Conservation (phyloP, 2,797 vertebrate species). For the Phyllotis vaccarum region DNA sequence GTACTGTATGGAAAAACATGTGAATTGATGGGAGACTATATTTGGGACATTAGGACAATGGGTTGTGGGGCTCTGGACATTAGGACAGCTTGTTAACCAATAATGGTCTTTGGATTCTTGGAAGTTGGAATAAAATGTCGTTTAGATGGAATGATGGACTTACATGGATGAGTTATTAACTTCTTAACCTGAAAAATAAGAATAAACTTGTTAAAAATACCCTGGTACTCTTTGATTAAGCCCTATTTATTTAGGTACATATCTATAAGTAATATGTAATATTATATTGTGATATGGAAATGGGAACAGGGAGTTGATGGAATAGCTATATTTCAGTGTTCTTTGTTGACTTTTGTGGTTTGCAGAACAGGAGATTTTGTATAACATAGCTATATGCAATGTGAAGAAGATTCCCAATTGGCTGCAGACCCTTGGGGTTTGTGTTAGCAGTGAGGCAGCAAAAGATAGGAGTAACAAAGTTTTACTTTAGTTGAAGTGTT, state of each 20-base stretch:
- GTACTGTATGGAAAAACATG: background rate
- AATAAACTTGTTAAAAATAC: background rate
- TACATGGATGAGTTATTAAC: background rate
- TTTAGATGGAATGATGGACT: background rate
- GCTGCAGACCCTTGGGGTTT: background rate
- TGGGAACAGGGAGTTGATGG: background rate
- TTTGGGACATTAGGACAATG: background rate
- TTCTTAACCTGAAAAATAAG: background rate
- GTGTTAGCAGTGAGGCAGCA: background rate
- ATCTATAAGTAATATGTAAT: background rate
- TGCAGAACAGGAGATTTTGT: background rate
- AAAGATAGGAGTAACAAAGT: background rate
- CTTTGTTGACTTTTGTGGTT: background rate
- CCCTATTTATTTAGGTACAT: background rate
- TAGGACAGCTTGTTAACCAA: background rate
- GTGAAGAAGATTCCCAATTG: background rate
- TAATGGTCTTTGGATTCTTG: background rate
- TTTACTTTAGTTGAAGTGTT: background rate
- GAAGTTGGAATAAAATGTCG: background rate
- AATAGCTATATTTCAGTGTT: background rate
- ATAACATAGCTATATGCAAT: background rate
- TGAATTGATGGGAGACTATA: background rate
- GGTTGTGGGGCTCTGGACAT: background rate
- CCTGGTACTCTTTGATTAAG: background rate
- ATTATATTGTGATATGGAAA: background rate